These are phyloP conservation scores for Emydoidea blandingii DNA, from an alignment of 2,797 vertebrate genomes.

Conservation along the genomic window DNA sequence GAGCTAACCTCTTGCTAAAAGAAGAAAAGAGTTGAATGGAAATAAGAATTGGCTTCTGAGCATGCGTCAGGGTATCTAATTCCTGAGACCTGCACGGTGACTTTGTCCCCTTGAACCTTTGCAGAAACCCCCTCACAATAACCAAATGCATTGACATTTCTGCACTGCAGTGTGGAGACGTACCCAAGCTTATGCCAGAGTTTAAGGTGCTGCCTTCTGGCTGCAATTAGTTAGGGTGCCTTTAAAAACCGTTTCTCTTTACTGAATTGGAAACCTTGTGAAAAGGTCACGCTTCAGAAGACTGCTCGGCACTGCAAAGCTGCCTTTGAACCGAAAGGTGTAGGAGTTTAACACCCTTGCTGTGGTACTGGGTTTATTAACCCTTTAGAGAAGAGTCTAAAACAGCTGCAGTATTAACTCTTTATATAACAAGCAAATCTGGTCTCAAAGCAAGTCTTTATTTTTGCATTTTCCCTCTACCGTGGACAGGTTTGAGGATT, in stretches of 20 bases:
- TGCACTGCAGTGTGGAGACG: background rate
- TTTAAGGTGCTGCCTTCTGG: slow-evolving; percentile 66
- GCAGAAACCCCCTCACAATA: accelerated
- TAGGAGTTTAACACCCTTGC: slow-evolving; percentile 73
- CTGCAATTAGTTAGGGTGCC: slow-evolving; percentile 52
- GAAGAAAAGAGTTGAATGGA: background rate
- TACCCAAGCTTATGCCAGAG: background rate
- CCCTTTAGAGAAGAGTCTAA: slow-evolving; percentile 6
- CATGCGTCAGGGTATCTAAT: background rate
- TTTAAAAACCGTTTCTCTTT: slow-evolving; percentile 37
- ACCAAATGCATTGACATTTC: slow-evolving; percentile 47
- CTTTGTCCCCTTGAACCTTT: slow-evolving; percentile 38
- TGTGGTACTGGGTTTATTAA: slow-evolving; percentile 50
- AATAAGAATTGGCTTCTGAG: background rate
- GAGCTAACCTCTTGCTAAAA: accelerated
- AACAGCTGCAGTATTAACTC: slow-evolving; percentile 45
- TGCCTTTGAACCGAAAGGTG: slow-evolving; percentile 73
- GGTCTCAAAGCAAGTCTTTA: background rate
- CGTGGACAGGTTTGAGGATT: background rate
- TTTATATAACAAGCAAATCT: background rate
- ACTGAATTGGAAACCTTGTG: slow-evolving; percentile 72
- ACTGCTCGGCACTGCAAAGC: slow-evolving; percentile 72
- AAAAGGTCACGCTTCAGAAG: slow-evolving; percentile 76
- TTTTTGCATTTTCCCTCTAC: background rate
- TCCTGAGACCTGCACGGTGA: background rate